Conservation (phyloP, 2,888 invertebrate species). For the Cyrtodaria siliqua region DNA sequence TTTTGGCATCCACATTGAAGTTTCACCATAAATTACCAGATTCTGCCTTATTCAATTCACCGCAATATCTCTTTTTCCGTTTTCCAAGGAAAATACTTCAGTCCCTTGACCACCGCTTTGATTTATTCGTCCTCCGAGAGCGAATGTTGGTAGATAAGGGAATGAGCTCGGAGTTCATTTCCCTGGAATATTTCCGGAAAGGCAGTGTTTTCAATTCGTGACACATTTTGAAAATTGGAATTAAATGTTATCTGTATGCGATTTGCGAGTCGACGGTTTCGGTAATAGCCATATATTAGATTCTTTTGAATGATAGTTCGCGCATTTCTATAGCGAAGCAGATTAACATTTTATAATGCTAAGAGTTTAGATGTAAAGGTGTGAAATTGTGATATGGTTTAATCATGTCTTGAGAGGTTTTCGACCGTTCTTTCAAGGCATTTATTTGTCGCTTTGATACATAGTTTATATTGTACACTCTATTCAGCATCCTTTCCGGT, state of each 20-base stretch:
- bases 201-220: too few species aligned
- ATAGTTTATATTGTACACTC: too few species aligned
- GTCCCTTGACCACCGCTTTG: constrained; percentile 39
- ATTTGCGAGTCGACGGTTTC: neutral
- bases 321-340: too few species aligned
- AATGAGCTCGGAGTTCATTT: neutral
- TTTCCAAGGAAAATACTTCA: constrained; percentile 35
- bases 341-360: too few species aligned
- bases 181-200: constrained; percentile 3
- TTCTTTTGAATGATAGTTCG: constrained; percentile 7
- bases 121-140: constrained; percentile 20
- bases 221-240: constrained; percentile 3
- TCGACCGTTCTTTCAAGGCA: too few species aligned
- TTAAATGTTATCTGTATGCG: neutral
- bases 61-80: constrained; percentile 32
- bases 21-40: constrained; percentile 37
- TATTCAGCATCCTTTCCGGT: too few species aligned
- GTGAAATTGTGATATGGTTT: too few species aligned
- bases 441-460: too few species aligned
- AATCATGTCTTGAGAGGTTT: too few species aligned
- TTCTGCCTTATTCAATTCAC: constrained; percentile 28
- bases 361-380: too few species aligned
- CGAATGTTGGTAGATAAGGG: constrained; percentile 6
- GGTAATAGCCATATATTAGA: constrained; percentile 5
- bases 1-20: constrained; percentile 16